Base-by-base conservation (phyloP, 2,797 vertebrate species). In the Remorina albescens region DNA sequence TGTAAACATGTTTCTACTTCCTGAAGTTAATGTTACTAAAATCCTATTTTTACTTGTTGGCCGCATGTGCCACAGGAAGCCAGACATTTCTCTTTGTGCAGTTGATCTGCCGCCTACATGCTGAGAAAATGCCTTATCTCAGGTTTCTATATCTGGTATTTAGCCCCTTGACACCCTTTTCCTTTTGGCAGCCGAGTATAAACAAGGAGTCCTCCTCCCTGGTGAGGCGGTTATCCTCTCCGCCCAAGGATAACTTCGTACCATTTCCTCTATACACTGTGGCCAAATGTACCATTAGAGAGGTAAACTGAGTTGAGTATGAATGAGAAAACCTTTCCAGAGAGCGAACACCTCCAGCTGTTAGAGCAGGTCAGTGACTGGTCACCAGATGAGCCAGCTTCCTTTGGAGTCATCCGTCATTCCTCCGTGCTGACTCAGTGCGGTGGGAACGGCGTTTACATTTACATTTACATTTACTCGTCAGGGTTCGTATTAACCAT, bases 211-310 rank as follows among this genome's bases (percentile, higher is more conserved):
- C 74, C 56, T 86, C 66, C 73, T 54, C 50, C 47, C 34, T 61
- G 7, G 41, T 37, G 66, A 82, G 75, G 53, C 67, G 25, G 53
- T 81, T 78, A 67, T 82, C 78, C 76, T 80, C 65, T 74, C 71
- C 58, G 26, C 26, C 5, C 55, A n/a, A 25, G 69, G 76, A 92
- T 83, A 91, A 74, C 74, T 78, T 65, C 53, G 78, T 72, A 75
- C 84, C 51, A 86, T 89, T 92, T 87, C 86, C 84, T 86, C 49
- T 78, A 47, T 73, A 80, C 15, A 2, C 50, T 2, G 56, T 54
- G 64, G 90, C 90, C 91, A 93, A 92, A 90, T 82, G 81, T 60
- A 36, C 87, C 88, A 92, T 91, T 87, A 92, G 86, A 50, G 73
- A 66, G 72, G 77, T 74, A 64, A 78, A 79, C 57, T 57, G 81